A percentile compares a stretch with the other conserved stretches of the same genome.
Evolutionary conservation across 2,113 vertebrate genomes (phyloP).

Genomic region (Stigmatopora argus): DNA sequence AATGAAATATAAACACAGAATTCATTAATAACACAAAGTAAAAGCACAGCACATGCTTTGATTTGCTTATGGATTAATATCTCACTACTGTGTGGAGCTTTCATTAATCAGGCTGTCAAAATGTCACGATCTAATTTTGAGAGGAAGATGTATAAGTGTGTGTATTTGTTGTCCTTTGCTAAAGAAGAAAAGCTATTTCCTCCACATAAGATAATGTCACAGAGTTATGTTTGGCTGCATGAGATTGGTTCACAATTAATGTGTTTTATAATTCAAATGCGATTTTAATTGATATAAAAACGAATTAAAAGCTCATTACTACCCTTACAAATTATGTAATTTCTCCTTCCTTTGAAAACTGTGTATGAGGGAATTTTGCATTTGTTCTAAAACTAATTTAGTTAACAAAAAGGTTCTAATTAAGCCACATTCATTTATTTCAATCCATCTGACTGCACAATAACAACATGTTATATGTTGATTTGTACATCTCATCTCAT

Average conservation of each 20-base stretch:
- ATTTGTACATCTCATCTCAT: background rate
- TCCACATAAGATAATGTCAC: background rate
- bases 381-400: constrained; percentile 8
- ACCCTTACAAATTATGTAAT: background rate
- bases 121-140: constrained; percentile 8
- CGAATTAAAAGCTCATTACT: constrained; percentile 5
- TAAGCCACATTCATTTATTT: constrained; percentile 1
- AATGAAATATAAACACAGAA: background rate
- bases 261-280: background rate
- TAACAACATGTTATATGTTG: background rate
- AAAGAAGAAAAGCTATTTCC: background rate
- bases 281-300: background rate
- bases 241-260: background rate
- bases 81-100: background rate
- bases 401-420: background rate
- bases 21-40: constrained; percentile 3
- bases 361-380: background rate
- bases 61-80: constrained; percentile 1
- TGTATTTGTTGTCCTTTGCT: constrained; percentile 2
- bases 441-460: background rate
- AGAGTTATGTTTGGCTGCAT: background rate
- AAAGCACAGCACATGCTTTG: constrained; percentile 12
- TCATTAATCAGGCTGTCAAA: constrained; percentile 12
- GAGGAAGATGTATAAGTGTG: background rate
- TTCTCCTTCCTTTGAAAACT: background rate